Evolutionary conservation across 1,140 invertebrate species (phyloP).

Genomic region (Drosophila sechellia): DNA sequence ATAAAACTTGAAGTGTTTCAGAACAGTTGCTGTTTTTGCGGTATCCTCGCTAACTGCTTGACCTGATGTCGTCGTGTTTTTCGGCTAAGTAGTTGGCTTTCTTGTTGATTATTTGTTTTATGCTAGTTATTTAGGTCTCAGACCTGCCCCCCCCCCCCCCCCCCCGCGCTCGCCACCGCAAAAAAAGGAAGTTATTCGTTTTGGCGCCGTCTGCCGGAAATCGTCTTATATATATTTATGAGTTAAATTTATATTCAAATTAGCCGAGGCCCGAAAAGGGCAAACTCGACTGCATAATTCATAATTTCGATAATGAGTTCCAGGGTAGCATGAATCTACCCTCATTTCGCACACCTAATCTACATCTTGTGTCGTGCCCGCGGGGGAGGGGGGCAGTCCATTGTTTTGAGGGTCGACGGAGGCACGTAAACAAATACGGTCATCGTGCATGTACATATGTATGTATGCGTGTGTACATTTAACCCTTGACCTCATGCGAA

Average conservation of each 20-base stretch:
- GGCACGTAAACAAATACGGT: slow-evolving; percentile 61
- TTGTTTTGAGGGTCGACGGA: slow-evolving; percentile 45
- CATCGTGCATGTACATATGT: slow-evolving; percentile 8
- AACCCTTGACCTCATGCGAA: slow-evolving; percentile 68
- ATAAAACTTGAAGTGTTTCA: slow-evolving; percentile 59
- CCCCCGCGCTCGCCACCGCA: too few species aligned
- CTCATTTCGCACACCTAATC: slow-evolving; percentile 25
- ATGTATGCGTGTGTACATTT: slow-evolving; percentile 25
- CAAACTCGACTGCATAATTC: slow-evolving; percentile 55
- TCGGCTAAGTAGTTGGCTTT: slow-evolving; percentile 48
- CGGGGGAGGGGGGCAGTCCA: too few species aligned
- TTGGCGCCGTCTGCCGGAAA: slow-evolving; percentile 43
- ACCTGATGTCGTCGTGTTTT: slow-evolving; percentile 46
- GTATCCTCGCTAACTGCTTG: slow-evolving; percentile 54
- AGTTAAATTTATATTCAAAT: slow-evolving; percentile 61
- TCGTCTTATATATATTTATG: slow-evolving; percentile 58
- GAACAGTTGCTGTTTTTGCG: slow-evolving; percentile 22
- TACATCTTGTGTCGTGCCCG: too few species aligned
- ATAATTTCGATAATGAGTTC: slow-evolving; percentile 68
- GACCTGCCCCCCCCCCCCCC: too few species aligned
- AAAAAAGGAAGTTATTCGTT: slow-evolving; percentile 27
- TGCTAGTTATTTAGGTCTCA: slow-evolving; percentile 30
- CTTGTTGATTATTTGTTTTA: slow-evolving; percentile 48
- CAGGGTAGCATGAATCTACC: slow-evolving; percentile 26
- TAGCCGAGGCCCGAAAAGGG: slow-evolving; percentile 19